These are phyloP conservation scores for Diorhabda elongata DNA, from an alignment of 1,140 invertebrate species.

Conservation along the genomic window DNA sequence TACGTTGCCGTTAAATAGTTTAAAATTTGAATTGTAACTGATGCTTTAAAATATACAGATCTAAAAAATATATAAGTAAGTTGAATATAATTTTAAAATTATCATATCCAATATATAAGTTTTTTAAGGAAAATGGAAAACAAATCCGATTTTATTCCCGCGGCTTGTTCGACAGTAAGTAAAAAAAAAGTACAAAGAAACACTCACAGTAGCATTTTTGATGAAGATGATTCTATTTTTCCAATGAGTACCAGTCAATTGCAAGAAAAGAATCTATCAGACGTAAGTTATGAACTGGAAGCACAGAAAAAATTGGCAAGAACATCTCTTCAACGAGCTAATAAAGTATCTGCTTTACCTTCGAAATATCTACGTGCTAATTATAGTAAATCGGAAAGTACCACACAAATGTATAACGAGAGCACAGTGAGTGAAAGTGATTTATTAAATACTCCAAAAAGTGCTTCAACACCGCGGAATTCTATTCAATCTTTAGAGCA, in stretches of 20 bases:
- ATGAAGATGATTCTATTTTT: background rate
- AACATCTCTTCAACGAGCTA: conserved; percentile 25
- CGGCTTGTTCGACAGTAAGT: background rate
- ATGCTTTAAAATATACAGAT: too few species aligned
- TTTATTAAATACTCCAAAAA: conserved; percentile 28
- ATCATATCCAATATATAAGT: too few species aligned
- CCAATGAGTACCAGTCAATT: background rate
- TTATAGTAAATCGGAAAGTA: conserved; percentile 8
- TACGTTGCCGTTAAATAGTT: too few species aligned
- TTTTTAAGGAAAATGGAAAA: conserved; percentile 5
- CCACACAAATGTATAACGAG: conserved; percentile 9
- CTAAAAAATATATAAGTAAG: too few species aligned
- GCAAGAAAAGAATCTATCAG: background rate
- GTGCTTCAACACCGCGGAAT: conserved; percentile 30
- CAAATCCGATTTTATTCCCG: background rate
- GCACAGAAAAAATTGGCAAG: conserved; percentile 27
- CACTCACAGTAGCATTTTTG: background rate
- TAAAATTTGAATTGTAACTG: too few species aligned
- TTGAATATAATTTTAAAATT: too few species aligned
- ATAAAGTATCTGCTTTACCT: conserved; percentile 27
- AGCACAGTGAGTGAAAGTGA: conserved; percentile 39
- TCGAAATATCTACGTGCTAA: conserved; percentile 27
- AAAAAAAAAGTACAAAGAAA: background rate
- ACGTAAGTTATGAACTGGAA: conserved; percentile 14
- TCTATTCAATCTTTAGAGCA: conserved; percentile 14